Conservation (phyloP, 2,797 vertebrate genomes). For the Gastrophryne carolinensis region DNA sequence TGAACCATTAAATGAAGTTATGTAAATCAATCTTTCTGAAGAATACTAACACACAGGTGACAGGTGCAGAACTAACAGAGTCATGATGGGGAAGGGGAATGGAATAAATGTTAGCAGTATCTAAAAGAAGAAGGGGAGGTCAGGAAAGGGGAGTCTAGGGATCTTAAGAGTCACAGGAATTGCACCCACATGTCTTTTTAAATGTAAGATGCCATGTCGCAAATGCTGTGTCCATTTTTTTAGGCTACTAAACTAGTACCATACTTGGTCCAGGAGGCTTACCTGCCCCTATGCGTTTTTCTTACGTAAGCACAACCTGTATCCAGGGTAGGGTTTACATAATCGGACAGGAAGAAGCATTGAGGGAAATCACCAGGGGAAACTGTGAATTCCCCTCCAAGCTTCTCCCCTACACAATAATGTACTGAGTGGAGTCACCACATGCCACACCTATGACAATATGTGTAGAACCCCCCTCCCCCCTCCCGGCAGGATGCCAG, state of each 20-base stretch:
- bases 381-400: too few relatives aligned
- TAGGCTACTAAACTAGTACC: constrained; percentile 80
- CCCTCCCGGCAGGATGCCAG: too few relatives aligned
- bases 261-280: constrained; percentile 47
- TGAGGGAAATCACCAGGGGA: too few relatives aligned
- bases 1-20: constrained; percentile 99
- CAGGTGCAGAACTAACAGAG: constrained; percentile 93
- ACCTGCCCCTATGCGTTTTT: constrained; percentile 47
- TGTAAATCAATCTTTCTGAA: constrained; percentile 99
- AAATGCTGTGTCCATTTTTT: too few relatives aligned
- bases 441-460: too few relatives aligned
- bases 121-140: constrained; percentile 80
- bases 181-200: too few relatives aligned
- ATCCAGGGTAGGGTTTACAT: too few relatives aligned
- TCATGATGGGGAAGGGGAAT: constrained; percentile 74
- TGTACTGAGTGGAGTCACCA: too few relatives aligned
- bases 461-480: neutral
- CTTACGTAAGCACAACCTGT: constrained; percentile 47
- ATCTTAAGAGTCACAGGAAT: constrained; percentile 84
- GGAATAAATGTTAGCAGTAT: too few relatives aligned
- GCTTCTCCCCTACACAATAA: too few relatives aligned
- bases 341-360: too few relatives aligned
- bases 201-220: too few relatives aligned
- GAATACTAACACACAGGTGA: constrained; percentile 99
- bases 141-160: constrained; percentile 69